These are phyloP conservation scores for Cheilosia impressa DNA, from an alignment of 2,888 invertebrate species.

Conservation along the genomic window DNA sequence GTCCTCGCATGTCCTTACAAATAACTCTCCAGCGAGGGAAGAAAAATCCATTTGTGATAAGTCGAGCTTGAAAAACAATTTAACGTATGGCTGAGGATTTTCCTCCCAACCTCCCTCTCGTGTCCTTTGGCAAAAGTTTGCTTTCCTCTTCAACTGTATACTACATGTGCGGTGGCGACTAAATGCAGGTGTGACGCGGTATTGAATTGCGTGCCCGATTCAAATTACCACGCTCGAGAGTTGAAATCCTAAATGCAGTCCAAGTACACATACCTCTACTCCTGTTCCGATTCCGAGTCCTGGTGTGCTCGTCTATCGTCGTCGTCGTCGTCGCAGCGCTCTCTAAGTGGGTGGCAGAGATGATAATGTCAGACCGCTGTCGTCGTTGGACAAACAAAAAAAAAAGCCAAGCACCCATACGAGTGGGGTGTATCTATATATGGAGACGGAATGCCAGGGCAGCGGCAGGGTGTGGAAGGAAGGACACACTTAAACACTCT, in stretches of 20 bases:
- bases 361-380: slow-evolving; percentile 66
- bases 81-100: slow-evolving; percentile 69
- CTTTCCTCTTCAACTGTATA: slow-evolving; percentile 9
- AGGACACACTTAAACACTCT: slow-evolving; percentile 75
- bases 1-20: slow-evolving; percentile 72
- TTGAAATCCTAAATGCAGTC: slow-evolving; percentile 57
- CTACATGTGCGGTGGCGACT: slow-evolving; percentile 22
- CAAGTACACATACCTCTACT: neutral
- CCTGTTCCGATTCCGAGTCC: neutral
- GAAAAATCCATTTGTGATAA: slow-evolving; percentile 74
- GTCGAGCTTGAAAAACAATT: slow-evolving; percentile 76
- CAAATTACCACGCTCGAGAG: slow-evolving; percentile 67
- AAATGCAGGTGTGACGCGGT: slow-evolving; percentile 68
- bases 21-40: slow-evolving; percentile 57
- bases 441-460: slow-evolving; percentile 22
- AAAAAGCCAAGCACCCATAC: slow-evolving; percentile 19
- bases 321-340: neutral
- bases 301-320: slow-evolving; percentile 2
- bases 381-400: slow-evolving; percentile 35
- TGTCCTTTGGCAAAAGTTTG: neutral
- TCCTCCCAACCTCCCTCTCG: neutral
- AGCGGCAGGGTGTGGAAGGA: slow-evolving; percentile 31
- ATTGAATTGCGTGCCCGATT: slow-evolving; percentile 74
- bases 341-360: slow-evolving; percentile 32
- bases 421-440: neutral